Evolutionary conservation across 2,888 invertebrate species (phyloP), one percentile per base, ranked within the genome.

Genomic region (Platerodrilus igneus): DNA sequence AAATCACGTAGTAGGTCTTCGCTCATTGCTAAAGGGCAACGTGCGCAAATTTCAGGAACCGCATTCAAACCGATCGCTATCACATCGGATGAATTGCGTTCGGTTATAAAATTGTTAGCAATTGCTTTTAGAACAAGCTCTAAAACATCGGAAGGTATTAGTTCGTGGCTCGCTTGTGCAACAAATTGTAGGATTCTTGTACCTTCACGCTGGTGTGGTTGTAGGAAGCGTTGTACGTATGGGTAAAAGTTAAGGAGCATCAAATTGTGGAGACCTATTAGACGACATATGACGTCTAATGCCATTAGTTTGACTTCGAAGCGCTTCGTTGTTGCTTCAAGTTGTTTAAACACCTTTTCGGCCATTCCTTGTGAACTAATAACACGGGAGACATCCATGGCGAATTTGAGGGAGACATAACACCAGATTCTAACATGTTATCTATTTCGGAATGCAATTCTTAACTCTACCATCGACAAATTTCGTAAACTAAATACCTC

Each of bases 31-130:
- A 96, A 74, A 0, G 99, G 97, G 69, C 96, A 95, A 31, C 96
- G 78, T 11, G 81, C 69, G 70, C 95, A 95, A 55, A 99, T 86
- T 70, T 97, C 97, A 48, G 92, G 77, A 1, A 96, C 86, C 6
- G 97, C 88, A 76, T 99, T 99, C 52, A 99, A 67, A 5, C 95
- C 96, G 48, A 97, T 92, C 8, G 95, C 94, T 86, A 97, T 96
- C 0, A 92, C 95, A 74, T 97, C 97, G 15, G 86, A 85, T 0
- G 93, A 91, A 71, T 96, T 96, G 52, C 96, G 78, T 70, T 99
- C 99, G 0, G 94, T 92, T 11, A 99, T 88, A 67, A 99, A 99
- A 70, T 97, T 97, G 65, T 97, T 92, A 0, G 93, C 92, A 47
- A 99, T 81, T 0, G 89, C 86, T 69, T 83, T 87, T 48, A 97